Percentiles rank a stretch among this genome's conserved stretches.
phyloP scores from a whole-genome alignment of 2,888 invertebrate genomes.

The Andrena fulva region DNA sequence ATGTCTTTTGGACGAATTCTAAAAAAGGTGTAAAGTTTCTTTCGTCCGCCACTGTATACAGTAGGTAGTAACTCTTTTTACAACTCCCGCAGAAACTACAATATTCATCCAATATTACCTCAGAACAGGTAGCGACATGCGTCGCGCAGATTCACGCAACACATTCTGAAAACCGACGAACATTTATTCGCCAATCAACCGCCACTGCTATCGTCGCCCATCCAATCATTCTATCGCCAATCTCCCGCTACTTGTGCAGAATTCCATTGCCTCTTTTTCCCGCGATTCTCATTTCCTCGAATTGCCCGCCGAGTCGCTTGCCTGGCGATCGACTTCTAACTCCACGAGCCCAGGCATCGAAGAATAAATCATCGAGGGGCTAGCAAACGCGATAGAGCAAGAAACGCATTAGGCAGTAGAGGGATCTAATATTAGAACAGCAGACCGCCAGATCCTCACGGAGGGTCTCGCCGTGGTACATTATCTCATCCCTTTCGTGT shows the following conservation, averaged over 20 bases:
- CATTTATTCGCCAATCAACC: not conserved
- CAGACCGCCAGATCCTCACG: constrained; percentile 57
- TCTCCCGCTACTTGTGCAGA: not conserved
- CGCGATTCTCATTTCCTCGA: not conserved
- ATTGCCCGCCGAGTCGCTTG: not conserved
- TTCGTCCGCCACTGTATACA: too few species aligned
- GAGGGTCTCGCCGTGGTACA: constrained; percentile 51
- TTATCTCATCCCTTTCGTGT: constrained; percentile 58
- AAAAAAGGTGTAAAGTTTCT: too few species aligned
- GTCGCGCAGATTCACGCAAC: too few species aligned
- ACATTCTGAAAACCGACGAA: too few species aligned
- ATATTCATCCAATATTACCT: too few species aligned
- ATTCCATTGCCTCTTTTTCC: not conserved
- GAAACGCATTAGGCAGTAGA: constrained; percentile 45
- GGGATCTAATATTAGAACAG: constrained; percentile 68
- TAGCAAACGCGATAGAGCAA: constrained; percentile 46
- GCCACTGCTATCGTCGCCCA: not conserved
- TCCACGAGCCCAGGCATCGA: constrained; percentile 5
- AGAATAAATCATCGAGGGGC: constrained; percentile 49
- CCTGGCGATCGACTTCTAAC: not conserved
- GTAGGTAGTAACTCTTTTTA: too few species aligned
- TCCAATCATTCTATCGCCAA: not conserved
- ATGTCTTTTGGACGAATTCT: too few species aligned
- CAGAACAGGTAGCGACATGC: too few species aligned
- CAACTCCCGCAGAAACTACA: too few species aligned